phyloP scores from a whole-genome alignment of 2,113 vertebrate genomes.

The Polypterus bichir region DNA sequence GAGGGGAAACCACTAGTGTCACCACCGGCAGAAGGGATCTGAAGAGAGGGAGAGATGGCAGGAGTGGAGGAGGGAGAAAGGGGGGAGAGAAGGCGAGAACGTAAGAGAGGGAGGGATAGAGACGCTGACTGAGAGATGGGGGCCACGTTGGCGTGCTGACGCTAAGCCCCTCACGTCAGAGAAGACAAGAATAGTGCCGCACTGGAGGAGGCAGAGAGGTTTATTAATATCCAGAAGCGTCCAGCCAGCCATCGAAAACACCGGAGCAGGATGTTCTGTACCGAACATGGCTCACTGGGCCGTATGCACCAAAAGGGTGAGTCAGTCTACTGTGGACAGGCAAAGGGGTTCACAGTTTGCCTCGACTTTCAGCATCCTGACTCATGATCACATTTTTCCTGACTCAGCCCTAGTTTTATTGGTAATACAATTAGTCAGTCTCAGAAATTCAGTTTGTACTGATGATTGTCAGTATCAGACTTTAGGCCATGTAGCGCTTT shows the following conservation, averaged over 20 bases:
- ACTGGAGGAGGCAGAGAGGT: neutral
- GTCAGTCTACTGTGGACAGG: neutral
- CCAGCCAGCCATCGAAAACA: neutral
- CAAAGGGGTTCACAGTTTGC: neutral
- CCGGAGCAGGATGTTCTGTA: neutral
- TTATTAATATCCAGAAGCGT: neutral
- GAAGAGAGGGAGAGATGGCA: slow-evolving; percentile 22
- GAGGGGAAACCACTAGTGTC: neutral
- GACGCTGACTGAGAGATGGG: neutral
- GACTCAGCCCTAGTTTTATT: no score
- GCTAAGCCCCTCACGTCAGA: slow-evolving; percentile 1
- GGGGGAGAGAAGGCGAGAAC: neutral
- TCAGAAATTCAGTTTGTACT: no score
- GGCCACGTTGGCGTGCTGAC: slow-evolving; percentile 2
- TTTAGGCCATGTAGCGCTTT: no score
- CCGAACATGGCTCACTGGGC: neutral
- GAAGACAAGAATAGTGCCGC: neutral
- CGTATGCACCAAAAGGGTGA: neutral
- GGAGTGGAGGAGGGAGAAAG: slow-evolving; percentile 33
- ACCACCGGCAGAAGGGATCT: slow-evolving; percentile 5
- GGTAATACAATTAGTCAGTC: no score
- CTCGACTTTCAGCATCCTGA: no score
- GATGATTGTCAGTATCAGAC: no score
- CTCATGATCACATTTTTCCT: no score
- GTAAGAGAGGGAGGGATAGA: slow-evolving; percentile 35